Evolutionary conservation across 2,113 vertebrate genomes (phyloP).

Genomic region (Epinephelus fuscoguttatus): DNA sequence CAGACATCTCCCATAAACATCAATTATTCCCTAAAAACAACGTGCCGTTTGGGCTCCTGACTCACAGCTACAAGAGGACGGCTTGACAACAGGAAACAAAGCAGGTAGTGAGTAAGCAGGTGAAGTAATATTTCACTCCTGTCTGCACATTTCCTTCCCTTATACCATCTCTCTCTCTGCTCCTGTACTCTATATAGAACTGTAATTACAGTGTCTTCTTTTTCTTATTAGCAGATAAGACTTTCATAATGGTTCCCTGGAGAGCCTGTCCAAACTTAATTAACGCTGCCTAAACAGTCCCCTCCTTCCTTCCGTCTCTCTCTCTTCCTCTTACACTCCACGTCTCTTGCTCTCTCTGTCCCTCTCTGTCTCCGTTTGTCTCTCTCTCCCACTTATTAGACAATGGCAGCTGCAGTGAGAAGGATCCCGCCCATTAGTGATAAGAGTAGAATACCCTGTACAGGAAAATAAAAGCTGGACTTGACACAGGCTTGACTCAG

Average conservation of each 20-base stretch:
- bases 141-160: neutral
- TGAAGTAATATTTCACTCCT: conserved; percentile 1
- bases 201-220: conserved; percentile 68
- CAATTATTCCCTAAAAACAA: no score
- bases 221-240: conserved; percentile 69
- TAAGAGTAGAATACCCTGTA: neutral
- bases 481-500: conserved; percentile 51
- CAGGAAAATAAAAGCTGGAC: conserved; percentile 49
- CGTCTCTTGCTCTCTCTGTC: neutral
- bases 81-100: neutral
- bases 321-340: neutral
- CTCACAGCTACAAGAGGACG: neutral
- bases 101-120: neutral
- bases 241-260: conserved; percentile 64
- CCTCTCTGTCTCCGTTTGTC: neutral
- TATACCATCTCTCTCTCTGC: neutral
- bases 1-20: neutral
- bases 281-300: conserved; percentile 61
- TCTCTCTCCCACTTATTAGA: conserved; percentile 22
- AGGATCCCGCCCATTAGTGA: neutral
- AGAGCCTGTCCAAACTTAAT: conserved; percentile 68
- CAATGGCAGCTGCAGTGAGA: conserved; percentile 19
- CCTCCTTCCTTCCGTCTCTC: conserved; percentile 21
- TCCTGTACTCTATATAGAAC: conserved; percentile 47
- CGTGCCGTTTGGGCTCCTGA: neutral